Evolutionary conservation across 1,140 invertebrate species (phyloP), one percentile per base, ranked within the genome.

Genomic region (Samia ricini): DNA sequence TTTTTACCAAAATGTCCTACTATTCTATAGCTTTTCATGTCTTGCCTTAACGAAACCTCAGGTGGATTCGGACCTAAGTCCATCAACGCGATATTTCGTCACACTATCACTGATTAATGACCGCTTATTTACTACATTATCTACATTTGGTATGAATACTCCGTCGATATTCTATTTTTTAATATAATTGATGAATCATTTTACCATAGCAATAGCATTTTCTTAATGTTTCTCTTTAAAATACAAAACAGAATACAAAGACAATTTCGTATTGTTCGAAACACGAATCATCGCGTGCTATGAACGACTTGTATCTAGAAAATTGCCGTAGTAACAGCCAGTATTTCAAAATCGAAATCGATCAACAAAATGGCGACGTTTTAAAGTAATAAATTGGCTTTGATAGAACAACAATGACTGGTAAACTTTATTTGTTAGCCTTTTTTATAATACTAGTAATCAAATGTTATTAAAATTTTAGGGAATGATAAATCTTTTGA

Each of bases 271-370:
- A 12, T 36, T 42, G 33, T 42, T 15, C 10, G 33, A 15, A 42
- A 15, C 33, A 42, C 33, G 33, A 42, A 42, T 42, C 33, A 42
- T 42, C 33, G 33, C 33, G 33, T 42, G 33, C 33, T 15, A 15
- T 12, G 10, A 42, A 42, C 33, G 33, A 42, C 10, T 42, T 42
- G 33, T 42, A 42, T 15, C 8, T 12, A 42, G 33, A 22, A 15
- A 55, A 55, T 55, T 55, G 24, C 22, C 52, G 52, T 6, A 22
- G 52, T 23, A 60, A 68, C 66, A 51, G 36, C 48, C 67, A 60
- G 64, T 69, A 65, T 65, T 65, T 69, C 63, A 62, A 65, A 69
- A 65, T 65, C 63, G 62, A 69, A n/a, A 64, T 62, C 63, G 60
- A 20, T 56, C 63, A 52, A 42, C 59, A 21, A 56, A 61, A 60